Evolutionary conservation across 2,888 invertebrate genomes (phyloP).

Genomic region (Apocheima hispidaria): DNA sequence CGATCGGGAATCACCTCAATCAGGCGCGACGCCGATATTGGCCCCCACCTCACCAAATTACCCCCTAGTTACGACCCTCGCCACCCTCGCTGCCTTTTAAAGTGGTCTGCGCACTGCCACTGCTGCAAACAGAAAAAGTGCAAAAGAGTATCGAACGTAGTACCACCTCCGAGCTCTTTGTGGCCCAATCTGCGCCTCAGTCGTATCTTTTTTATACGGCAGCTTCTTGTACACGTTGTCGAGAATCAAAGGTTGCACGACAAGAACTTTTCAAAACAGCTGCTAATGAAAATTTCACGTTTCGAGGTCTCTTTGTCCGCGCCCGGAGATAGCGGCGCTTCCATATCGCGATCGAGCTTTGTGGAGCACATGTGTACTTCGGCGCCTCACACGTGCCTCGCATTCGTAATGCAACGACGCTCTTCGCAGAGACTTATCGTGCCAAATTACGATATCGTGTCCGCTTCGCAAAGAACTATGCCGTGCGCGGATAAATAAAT

Average conservation of each 20-base stretch:
- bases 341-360: slow-evolving; percentile 79
- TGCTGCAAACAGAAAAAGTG: slow-evolving; percentile 84
- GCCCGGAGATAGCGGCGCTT: slow-evolving; percentile 70
- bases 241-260: slow-evolving; percentile 80
- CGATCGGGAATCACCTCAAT: slow-evolving; percentile 83
- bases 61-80: slow-evolving; percentile 83
- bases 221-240: slow-evolving; percentile 82
- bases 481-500: slow-evolving; percentile 83
- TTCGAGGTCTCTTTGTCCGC: slow-evolving; percentile 77
- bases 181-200: slow-evolving; percentile 83
- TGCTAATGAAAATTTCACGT: slow-evolving; percentile 85
- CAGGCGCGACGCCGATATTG: slow-evolving; percentile 83
- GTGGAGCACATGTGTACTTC: slow-evolving; percentile 66
- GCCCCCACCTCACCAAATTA: slow-evolving; percentile 84
- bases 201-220: slow-evolving; percentile 81
- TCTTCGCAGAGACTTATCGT: slow-evolving; percentile 59
- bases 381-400: slow-evolving; percentile 71
- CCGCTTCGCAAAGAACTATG: slow-evolving; percentile 77
- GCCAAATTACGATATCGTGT: slow-evolving; percentile 76
- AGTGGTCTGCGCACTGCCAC: slow-evolving; percentile 85
- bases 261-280: slow-evolving; percentile 78
- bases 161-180: slow-evolving; percentile 85
- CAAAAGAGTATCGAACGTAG: slow-evolving; percentile 78
- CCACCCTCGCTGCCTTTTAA: slow-evolving; percentile 83
- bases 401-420: slow-evolving; percentile 72